Conservation (phyloP, 2,888 invertebrate species). For the Drosophila mimica region DNA sequence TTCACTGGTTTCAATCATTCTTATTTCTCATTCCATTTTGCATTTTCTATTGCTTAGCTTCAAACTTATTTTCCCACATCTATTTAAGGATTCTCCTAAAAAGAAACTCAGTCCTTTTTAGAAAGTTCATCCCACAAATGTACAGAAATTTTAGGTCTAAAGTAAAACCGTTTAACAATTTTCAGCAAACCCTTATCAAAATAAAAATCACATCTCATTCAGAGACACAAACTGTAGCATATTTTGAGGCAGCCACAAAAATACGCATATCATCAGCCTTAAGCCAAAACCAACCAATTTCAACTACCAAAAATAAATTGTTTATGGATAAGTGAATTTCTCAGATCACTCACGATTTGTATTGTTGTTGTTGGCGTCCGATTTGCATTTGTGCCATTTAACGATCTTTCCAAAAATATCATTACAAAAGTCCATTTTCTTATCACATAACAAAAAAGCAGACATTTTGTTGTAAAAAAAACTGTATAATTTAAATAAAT, state of each 20-base stretch:
- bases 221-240: not conserved
- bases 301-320: not conserved
- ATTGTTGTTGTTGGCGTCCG: not conserved
- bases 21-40: not conserved
- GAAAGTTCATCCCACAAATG: no score
- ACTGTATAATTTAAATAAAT: not conserved
- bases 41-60: not conserved
- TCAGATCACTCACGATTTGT: not conserved
- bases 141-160: not conserved
- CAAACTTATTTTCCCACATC: not conserved
- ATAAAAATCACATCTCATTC: not conserved
- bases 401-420: not conserved
- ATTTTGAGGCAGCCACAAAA: not conserved
- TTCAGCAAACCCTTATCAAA: not conserved
- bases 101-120: not conserved
- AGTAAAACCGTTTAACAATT: not conserved
- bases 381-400: not conserved
- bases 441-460: not conserved
- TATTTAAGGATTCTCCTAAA: not conserved
- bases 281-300: not conserved
- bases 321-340: not conserved
- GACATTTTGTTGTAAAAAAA: not conserved
- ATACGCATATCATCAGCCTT: not conserved
- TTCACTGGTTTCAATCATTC: not conserved
- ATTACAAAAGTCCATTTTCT: not conserved